Evolutionary conservation across 2,888 invertebrate genomes (phyloP).

Genomic region (Melolontha melolontha): DNA sequence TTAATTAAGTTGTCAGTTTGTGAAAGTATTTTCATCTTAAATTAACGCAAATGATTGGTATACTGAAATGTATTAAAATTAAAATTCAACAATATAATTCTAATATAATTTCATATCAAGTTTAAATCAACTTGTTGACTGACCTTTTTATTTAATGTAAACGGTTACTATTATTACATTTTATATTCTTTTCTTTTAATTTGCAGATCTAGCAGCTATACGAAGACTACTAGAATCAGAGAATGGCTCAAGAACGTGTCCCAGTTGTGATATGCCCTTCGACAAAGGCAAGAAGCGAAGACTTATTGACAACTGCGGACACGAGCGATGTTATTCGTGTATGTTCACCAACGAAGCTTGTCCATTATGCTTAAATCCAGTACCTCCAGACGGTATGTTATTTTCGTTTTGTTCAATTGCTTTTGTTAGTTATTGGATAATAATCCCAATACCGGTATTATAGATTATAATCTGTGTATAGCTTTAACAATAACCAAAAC

Average conservation of each 20-base stretch:
- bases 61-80: too few species aligned
- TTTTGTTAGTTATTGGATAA: too few species aligned
- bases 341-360: slow-evolving; percentile 94
- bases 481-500: too few species aligned
- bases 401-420: background rate
- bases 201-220: slow-evolving; percentile 87
- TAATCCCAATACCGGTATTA: too few species aligned
- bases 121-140: too few species aligned
- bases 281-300: slow-evolving; percentile 96
- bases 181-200: slow-evolving; percentile 11
- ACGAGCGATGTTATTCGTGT: slow-evolving; percentile 95
- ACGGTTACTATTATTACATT: background rate
- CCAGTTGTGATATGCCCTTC: slow-evolving; percentile 93
- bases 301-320: slow-evolving; percentile 94
- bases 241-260: slow-evolving; percentile 74
- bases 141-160: too few species aligned
- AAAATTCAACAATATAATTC: too few species aligned
- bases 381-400: slow-evolving; percentile 47
- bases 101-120: too few species aligned
- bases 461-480: too few species aligned
- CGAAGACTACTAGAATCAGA: slow-evolving; percentile 83
- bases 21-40: too few species aligned
- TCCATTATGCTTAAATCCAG: slow-evolving; percentile 76
- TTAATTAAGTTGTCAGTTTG: too few species aligned
- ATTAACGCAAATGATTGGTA: too few species aligned